Conservation (phyloP, 2,797 vertebrate species). For the Labeo calbasu region DNA sequence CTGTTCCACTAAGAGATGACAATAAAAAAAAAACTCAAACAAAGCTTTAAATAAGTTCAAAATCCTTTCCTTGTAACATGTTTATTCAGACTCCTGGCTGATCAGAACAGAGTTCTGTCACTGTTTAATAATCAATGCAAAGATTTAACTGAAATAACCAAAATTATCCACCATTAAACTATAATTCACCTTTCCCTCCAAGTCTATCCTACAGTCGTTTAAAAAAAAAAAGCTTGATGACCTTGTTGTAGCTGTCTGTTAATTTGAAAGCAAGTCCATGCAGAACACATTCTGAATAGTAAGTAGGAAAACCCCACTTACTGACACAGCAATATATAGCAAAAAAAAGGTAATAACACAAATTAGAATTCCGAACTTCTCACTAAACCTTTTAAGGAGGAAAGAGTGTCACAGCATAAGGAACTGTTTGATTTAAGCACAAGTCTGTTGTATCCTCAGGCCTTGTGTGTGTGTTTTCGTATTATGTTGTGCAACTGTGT, state of each 20-base stretch:
- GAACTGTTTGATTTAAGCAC: not conserved
- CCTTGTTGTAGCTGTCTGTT: not conserved
- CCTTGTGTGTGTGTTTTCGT: not conserved
- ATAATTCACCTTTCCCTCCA: not conserved
- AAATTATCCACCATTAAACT: not conserved
- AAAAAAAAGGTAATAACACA: not conserved
- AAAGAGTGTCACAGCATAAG: not conserved
- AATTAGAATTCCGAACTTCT: not conserved
- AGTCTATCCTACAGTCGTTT: not conserved
- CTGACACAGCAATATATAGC: not conserved
- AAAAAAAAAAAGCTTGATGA: not conserved
- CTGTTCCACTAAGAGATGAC: conserved; percentile 2
- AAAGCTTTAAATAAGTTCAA: conserved; percentile 6
- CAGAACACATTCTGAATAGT: not conserved
- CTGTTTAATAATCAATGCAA: not conserved
- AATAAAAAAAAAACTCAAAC: not conserved
- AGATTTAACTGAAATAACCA: not conserved
- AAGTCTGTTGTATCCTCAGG: not conserved
- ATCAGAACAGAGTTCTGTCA: conserved; percentile 4
- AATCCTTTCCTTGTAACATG: not conserved
- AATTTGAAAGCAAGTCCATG: not conserved
- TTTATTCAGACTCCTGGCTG: conserved; percentile 9
- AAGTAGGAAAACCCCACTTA: not conserved
- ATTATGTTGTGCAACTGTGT: not conserved
- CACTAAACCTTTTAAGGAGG: not conserved